phyloP scores from a whole-genome alignment of 2,797 vertebrate genomes.

The Sandelia bainsii region DNA sequence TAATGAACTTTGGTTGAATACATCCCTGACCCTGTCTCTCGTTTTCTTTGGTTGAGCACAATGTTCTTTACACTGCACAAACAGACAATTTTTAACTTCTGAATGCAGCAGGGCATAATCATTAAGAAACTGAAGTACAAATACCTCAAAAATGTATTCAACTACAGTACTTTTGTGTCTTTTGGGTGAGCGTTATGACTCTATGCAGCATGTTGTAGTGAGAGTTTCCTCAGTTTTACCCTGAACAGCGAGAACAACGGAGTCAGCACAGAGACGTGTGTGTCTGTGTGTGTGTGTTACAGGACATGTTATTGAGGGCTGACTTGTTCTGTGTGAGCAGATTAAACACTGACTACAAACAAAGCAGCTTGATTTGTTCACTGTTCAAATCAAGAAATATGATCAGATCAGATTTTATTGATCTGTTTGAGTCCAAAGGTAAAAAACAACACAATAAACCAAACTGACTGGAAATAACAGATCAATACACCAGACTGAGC shows the following conservation, averaged over 20 bases:
- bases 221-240: too few relatives aligned
- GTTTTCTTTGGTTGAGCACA: too few relatives aligned
- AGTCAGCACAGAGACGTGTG: not conserved
- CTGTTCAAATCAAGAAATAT: not conserved
- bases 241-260: not conserved
- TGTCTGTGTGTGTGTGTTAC: not conserved
- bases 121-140: too few relatives aligned
- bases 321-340: slow-evolving; percentile 6
- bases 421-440: not conserved
- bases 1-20: too few relatives aligned
- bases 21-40: too few relatives aligned
- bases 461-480: not conserved
- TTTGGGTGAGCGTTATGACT: too few relatives aligned
- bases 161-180: too few relatives aligned
- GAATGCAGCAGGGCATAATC: too few relatives aligned
- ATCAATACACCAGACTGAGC: not conserved
- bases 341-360: not conserved
- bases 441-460: not conserved
- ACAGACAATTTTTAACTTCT: too few relatives aligned
- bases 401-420: not conserved
- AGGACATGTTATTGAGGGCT: slow-evolving; percentile 10
- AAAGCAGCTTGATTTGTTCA: not conserved
- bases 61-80: too few relatives aligned
- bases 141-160: too few relatives aligned
- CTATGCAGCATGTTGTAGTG: not conserved